Evolutionary conservation across 2,888 invertebrate genomes (phyloP), one percentile per base, ranked within the genome.

Genomic region (Catonia carolina): DNA sequence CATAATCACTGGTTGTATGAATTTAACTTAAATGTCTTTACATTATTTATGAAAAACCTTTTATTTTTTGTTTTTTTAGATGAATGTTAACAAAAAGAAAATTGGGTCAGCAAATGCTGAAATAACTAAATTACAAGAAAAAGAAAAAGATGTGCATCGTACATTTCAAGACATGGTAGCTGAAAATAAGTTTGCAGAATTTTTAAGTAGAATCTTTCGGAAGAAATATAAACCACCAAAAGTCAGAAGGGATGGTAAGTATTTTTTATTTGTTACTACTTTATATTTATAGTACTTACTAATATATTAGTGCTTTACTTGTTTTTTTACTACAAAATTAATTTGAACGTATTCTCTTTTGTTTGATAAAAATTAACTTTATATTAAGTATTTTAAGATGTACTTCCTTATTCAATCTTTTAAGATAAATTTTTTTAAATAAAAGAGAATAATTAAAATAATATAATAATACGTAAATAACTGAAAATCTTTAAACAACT

Each of bases 211-310:
- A 66, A 89, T 94, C 55, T 93, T 86, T 67, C 87, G 84, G 68
- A 93, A 89, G 69, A 89, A 87, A 67, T 88, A 84, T 67, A 85
- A 85, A 60, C 80, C 84, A 5, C 82, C 82, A 0, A 85, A 85
- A 57, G 35, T 18, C 49, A 76, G 73, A 48, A 78, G 77, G 4
- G 77, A 77, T 56, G 80, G 78, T 74, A 66, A 65, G 60, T 63
- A 18, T n/a, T n/a, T n/a, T n/a, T n/a, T n/a, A 36, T 47, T 42
- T 55, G 18, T 31, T 55, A 27, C 35, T 42, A 45, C 48, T 31
- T 41, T 53, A 20, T 36, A 49, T 48, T 56, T 18, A 42, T 47
- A 52, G 54, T 17, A 4, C n/a, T 41, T 14, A 7, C 14, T 41
- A 10, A 12, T 41, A 41, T 8, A 7, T 41, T 41, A 12, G 41